phyloP scores from a whole-genome alignment of 2,113 vertebrate genomes.

The Megaceryle torquata region DNA sequence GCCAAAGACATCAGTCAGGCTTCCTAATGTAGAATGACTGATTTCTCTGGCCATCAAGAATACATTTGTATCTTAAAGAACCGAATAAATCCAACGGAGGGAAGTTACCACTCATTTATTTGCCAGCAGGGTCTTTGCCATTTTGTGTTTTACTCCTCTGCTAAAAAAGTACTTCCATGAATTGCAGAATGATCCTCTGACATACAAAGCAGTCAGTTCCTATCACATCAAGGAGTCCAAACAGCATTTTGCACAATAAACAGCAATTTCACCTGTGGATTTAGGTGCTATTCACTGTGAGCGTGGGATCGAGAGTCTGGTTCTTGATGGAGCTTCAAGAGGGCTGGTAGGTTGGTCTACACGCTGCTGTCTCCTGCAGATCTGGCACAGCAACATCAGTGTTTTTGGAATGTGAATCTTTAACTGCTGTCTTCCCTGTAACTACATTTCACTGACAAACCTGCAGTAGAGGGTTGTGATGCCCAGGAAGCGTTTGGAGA shows the following conservation, averaged over 20 bases:
- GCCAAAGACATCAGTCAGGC: background rate
- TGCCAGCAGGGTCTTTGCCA: background rate
- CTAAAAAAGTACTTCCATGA: background rate
- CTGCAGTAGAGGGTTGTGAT: background rate
- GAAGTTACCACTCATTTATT: background rate
- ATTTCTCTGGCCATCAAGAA: conserved; percentile 1
- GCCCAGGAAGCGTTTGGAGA: background rate
- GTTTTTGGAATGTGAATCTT: background rate
- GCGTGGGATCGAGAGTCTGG: background rate
- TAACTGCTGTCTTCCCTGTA: background rate
- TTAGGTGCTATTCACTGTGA: background rate
- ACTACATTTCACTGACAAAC: background rate
- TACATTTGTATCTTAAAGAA: background rate
- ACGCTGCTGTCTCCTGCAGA: background rate
- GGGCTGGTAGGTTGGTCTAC: background rate
- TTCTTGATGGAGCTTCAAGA: background rate
- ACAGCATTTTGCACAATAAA: background rate
- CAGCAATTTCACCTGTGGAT: background rate
- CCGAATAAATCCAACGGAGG: background rate
- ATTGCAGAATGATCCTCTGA: background rate
- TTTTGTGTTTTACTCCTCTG: background rate
- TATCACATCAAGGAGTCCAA: background rate
- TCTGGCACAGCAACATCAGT: fast-evolving
- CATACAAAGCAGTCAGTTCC: background rate
- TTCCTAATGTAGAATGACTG: background rate